Evolutionary conservation across 2,113 vertebrate species (phyloP).

Genomic region (Pseudopodoces humilis): DNA sequence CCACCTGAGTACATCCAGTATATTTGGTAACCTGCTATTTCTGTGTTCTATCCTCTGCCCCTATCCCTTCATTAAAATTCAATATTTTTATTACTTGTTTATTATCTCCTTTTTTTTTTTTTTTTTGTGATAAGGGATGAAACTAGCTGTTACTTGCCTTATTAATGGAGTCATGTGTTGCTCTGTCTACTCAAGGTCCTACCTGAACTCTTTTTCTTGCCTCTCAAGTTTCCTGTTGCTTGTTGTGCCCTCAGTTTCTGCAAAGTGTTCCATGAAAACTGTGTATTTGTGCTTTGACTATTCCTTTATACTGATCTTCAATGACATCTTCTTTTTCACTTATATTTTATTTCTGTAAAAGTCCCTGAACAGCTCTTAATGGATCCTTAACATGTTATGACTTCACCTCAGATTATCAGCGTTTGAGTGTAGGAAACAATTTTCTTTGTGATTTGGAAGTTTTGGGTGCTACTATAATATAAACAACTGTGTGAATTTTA

Average conservation of each 20-base stretch:
- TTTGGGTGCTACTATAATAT: neutral
- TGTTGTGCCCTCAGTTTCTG: neutral
- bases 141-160: neutral
- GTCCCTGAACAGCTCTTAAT: neutral
- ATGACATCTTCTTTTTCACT: neutral
- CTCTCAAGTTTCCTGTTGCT: neutral
- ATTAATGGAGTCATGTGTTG: neutral
- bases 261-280: neutral
- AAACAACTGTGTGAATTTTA: neutral
- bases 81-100: neutral
- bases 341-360: neutral
- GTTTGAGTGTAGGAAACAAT: neutral
- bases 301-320: neutral
- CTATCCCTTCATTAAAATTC: neutral
- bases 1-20: neutral
- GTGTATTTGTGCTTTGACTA: neutral
- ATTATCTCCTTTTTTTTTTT: neutral
- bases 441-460: neutral
- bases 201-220: neutral
- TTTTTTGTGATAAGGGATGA: neutral
- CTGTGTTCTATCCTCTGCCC: neutral
- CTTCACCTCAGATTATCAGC: neutral
- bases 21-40: neutral
- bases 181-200: neutral
- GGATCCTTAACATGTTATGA: neutral